Evolutionary conservation across 1,140 invertebrate genomes (phyloP).

Genomic region (Philopotamus ludificatus): DNA sequence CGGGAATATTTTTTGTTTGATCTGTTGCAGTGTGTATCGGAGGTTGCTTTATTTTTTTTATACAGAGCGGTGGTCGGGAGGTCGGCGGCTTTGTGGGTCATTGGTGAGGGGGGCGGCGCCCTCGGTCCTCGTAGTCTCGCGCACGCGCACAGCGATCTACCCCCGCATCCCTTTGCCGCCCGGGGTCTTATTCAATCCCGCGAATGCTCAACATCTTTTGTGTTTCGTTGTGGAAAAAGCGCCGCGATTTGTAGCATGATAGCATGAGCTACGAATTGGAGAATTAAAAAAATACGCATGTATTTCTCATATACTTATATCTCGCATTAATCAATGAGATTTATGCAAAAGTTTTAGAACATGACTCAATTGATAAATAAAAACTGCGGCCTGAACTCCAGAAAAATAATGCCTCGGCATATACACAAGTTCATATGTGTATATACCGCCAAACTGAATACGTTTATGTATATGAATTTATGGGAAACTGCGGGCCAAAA

Average conservation of each 20-base stretch:
- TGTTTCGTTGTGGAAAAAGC: not conserved
- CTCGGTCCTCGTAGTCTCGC: not conserved
- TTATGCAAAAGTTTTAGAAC: not conserved
- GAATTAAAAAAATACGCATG: not conserved
- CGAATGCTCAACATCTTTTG: not conserved
- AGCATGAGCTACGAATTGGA: not conserved
- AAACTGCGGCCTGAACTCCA: no score
- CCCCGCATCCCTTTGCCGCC: not conserved
- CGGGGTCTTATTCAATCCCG: not conserved
- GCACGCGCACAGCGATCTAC: not conserved
- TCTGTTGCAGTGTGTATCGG: no score
- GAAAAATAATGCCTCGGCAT: no score
- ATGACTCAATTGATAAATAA: not conserved
- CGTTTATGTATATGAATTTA: no score
- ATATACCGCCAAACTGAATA: no score
- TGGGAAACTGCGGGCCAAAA: no score
- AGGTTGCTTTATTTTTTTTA: not conserved
- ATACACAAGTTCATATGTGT: no score
- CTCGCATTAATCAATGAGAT: not conserved
- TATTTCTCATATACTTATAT: not conserved
- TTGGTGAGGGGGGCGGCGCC: not conserved
- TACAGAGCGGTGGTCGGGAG: not conserved
- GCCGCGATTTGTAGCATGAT: not conserved
- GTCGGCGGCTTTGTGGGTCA: slow-evolving; percentile 16
- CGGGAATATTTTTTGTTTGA: no score